A percentile compares a stretch with the other conserved stretches of the same genome.
Conservation (phyloP, 2,113 vertebrate species). For the Sphyrna mokarran region DNA sequence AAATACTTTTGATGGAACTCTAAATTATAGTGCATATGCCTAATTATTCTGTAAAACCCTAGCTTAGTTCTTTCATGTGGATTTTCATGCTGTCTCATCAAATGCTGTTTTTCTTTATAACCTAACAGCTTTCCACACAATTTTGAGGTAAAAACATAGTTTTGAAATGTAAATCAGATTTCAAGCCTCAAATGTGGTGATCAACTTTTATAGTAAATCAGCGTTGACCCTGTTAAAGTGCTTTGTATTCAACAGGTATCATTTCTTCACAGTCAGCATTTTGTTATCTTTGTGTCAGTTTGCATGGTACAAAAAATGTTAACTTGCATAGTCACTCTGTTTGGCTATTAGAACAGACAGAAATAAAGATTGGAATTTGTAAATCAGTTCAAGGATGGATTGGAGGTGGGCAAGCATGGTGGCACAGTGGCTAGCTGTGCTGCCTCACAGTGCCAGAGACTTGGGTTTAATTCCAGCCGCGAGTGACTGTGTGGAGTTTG, state of each 20-base stretch:
- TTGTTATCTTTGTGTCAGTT: background rate
- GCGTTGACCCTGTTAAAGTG: background rate
- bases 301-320: background rate
- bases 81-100: background rate
- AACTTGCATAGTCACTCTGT: background rate
- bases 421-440: too few relatives aligned
- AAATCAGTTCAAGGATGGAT: background rate
- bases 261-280: background rate
- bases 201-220: background rate
- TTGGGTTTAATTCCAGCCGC: too few relatives aligned
- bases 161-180: background rate
- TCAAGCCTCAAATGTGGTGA: background rate
- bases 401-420: background rate
- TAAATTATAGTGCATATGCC: background rate
- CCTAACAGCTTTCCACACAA: background rate
- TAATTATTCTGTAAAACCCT: background rate
- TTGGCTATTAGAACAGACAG: background rate
- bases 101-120: background rate
- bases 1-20: background rate
- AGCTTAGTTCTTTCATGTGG: background rate
- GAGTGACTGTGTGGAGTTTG: too few relatives aligned
- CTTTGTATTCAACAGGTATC: background rate
- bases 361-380: too few relatives aligned
- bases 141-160: background rate
- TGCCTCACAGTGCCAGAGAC: too few relatives aligned